phyloP scores from a whole-genome alignment of 2,113 vertebrate species.

The Micronycteris hirsuta region DNA sequence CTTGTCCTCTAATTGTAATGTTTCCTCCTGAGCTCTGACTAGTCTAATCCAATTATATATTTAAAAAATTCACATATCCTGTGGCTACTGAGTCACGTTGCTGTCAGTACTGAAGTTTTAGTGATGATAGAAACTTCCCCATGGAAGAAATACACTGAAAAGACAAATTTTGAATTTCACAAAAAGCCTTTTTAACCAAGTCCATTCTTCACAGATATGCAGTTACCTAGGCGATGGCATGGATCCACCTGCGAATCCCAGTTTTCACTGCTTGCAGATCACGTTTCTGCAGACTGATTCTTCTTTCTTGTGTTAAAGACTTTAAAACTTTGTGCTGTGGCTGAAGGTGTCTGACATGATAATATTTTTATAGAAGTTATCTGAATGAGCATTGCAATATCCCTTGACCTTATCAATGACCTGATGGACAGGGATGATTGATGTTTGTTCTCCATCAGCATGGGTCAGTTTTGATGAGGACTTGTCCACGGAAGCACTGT shows the following conservation, averaged over 20 bases:
- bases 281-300: slow-evolving; percentile 5
- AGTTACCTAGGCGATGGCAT: slow-evolving; percentile 43
- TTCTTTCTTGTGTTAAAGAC: slow-evolving; percentile 1
- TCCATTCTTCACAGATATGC: not conserved
- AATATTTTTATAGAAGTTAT: slow-evolving; percentile 98
- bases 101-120: not conserved
- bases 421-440: slow-evolving; percentile 94
- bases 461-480: slow-evolving; percentile 85
- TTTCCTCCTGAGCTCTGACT: not conserved
- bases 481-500: slow-evolving; percentile 85
- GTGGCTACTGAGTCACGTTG: not conserved
- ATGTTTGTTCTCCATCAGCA: slow-evolving; percentile 87
- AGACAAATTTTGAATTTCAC: not conserved
- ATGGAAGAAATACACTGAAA: not conserved
- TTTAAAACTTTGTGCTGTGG: slow-evolving; percentile 93
- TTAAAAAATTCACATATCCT: not conserved
- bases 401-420: slow-evolving; percentile 95
- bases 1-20: not conserved
- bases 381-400: slow-evolving; percentile 91
- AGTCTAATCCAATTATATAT: not conserved
- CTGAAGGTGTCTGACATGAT: slow-evolving; percentile 93
- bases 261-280: not conserved
- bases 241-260: not conserved
- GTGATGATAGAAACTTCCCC: not conserved
- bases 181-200: not conserved